Conservation (phyloP, 1,140 invertebrate species). For the Cotesia glomerata region DNA sequence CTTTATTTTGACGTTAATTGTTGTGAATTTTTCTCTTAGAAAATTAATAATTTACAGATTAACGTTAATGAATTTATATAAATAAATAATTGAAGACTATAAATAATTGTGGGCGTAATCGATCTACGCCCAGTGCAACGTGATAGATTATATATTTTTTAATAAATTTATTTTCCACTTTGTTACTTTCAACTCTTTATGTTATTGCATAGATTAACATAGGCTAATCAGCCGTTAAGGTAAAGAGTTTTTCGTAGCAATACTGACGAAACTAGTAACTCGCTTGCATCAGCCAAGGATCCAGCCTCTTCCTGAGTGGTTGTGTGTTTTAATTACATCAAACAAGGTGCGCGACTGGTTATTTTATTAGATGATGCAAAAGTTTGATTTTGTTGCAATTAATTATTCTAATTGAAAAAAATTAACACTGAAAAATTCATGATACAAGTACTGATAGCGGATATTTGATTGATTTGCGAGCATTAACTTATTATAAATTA, state of each 20-base stretch:
- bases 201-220: neutral
- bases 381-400: conserved; percentile 48
- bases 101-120: neutral
- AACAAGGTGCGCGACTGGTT: conserved; percentile 52
- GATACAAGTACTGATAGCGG: neutral
- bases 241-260: conserved; percentile 8
- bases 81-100: too few relatives aligned
- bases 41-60: too few relatives aligned
- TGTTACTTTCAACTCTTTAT: neutral
- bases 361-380: conserved; percentile 58
- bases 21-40: too few relatives aligned
- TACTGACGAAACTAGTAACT: conserved; percentile 53
- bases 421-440: conserved; percentile 1
- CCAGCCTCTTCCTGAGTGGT: conserved; percentile 33
- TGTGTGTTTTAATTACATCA: conserved; percentile 39
- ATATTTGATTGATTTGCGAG: neutral
- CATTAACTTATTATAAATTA: neutral
- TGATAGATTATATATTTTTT: neutral
- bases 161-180: neutral
- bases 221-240: neutral
- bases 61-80: too few relatives aligned
- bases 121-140: neutral
- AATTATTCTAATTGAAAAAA: conserved; percentile 23
- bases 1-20: too few relatives aligned
- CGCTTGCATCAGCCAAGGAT: conserved; percentile 61